These are phyloP conservation scores for Psammodynastes pulverulentus DNA, from an alignment of 2,113 vertebrate genomes.

Conservation along the genomic window DNA sequence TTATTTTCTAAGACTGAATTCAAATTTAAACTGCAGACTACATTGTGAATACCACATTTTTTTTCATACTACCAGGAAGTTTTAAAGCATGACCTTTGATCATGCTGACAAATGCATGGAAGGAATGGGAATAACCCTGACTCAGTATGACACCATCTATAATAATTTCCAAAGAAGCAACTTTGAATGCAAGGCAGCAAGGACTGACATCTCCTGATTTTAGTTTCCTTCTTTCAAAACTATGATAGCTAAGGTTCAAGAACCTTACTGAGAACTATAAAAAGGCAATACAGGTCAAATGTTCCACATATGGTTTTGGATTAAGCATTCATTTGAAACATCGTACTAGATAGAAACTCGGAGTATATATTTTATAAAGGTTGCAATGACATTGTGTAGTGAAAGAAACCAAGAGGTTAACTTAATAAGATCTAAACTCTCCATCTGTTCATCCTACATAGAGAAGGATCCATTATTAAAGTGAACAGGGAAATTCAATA, in stretches of 20 bases:
- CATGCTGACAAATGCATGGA: slow-evolving; percentile 22
- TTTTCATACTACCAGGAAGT: slow-evolving; percentile 39
- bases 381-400: neutral
- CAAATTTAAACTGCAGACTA: neutral
- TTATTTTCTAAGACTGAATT: neutral
- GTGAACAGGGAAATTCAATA: slow-evolving; percentile 8
- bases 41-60: neutral
- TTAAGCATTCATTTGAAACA: neutral
- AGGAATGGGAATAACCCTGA: slow-evolving; percentile 48
- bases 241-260: slow-evolving; percentile 7
- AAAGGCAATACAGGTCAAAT: neutral
- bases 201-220: neutral
- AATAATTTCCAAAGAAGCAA: slow-evolving; percentile 53
- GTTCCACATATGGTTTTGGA: neutral
- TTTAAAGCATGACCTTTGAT: slow-evolving; percentile 13
- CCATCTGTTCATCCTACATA: neutral
- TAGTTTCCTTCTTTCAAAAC: slow-evolving; percentile 28
- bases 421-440: neutral
- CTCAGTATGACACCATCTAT: slow-evolving; percentile 48
- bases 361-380: neutral
- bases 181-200: slow-evolving; percentile 45
- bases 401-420: neutral
- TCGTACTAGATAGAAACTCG: neutral
- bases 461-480: neutral
- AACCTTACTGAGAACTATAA: neutral